Evolutionary conservation across 2,113 vertebrate genomes (phyloP), one percentile per base, ranked within the genome.

Genomic region (Aptenodytes patagonicus): DNA sequence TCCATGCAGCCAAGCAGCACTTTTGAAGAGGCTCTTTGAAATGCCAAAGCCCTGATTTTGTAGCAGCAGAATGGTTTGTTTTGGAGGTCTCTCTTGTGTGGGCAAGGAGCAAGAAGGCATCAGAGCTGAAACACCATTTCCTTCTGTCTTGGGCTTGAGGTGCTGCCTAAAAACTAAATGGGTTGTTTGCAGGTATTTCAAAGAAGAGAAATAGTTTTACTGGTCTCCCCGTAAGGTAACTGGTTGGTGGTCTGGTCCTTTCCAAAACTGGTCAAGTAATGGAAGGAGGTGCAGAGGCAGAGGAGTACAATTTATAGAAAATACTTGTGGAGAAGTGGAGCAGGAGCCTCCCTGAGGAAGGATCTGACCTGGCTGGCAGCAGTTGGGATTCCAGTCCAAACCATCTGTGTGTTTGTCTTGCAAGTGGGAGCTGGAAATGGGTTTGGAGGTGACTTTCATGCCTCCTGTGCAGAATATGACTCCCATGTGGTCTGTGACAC

Each of bases 61-160:
- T 7, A 31, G 81, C 87, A 83, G 91, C 89, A 71, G 55, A 11
- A 28, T 2, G 20, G 69, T 82, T 94, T 54, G 68, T 21, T 89
- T 92, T 95, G 93, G 93, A 94, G 40, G 32, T 60, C 31, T 34
- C 20, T 62, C 72, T 86, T 44, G 55, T 79, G 87, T 96, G 90
- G 76, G 83, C 38, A 5, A 83, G 91, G 89, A 91, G 34, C 55
- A 75, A 42, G 61, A 68, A 94, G 57, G 75, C 47, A 42, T 70
- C 65, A 3, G 57, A 61, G 80, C 77, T 89, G 69, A 62, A 94
- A 71, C 42, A 55, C 34, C 28, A 31, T 81, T 93, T 87, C 84
- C 68, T 83, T 52, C 65, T 20, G 32, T 20, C 57, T 26, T 31
- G 71, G 44, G 66, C 75, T 78, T 60, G 87, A 84, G 89, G 52